Evolutionary conservation across 2,113 vertebrate genomes (phyloP), one percentile per base, ranked within the genome.

Genomic region (Sphyrna mokarran): DNA sequence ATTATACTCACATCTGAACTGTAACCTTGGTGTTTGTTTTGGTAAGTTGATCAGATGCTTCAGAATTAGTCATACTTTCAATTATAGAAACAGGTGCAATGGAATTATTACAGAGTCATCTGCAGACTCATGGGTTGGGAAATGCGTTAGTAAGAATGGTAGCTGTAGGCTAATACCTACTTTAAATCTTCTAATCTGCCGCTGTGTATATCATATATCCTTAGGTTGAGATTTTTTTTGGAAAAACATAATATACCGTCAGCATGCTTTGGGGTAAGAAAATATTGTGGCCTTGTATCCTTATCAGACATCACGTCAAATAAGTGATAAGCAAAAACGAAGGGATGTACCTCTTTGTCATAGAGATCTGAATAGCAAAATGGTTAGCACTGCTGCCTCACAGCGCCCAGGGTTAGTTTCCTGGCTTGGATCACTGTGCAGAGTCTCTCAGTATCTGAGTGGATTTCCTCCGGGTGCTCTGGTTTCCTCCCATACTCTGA

Each of bases 71-170:
- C 86, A 89, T 33, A 58, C 86, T 89, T 89, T 26, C 86, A 89
- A 58, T 89, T 89, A 89, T 89, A 89, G 86, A 89, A 89, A 33
- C 54, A 89, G 86, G 54, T 87, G 85, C 43, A 87, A 87, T 8
- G 85, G 85, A 54, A 87, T 48, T 76, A 76, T 76, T 76, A 33
- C 72, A 76, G 72, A 76, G 37, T 18, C 54, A 86, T 48, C 48
- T 58, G 86, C 54, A 89, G 54, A 13, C 48, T 89, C 86, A 89
- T 61, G 33, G 86, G 86, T 89, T 89, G 86, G 54, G 85, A 87
- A 54, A 54, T 29, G 22, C 3, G 26, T 33, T 61, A 29, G 20
- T 33, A 26, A 61, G 48, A 14, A n/a, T 23, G 26, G 48, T 61
- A 54, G 43, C 43, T 54, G 43, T 43, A 48, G 23, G 23, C 58